These are phyloP conservation scores for Phalloptychus januarius DNA, from an alignment of 2,797 vertebrate species.

Conservation along the genomic window DNA sequence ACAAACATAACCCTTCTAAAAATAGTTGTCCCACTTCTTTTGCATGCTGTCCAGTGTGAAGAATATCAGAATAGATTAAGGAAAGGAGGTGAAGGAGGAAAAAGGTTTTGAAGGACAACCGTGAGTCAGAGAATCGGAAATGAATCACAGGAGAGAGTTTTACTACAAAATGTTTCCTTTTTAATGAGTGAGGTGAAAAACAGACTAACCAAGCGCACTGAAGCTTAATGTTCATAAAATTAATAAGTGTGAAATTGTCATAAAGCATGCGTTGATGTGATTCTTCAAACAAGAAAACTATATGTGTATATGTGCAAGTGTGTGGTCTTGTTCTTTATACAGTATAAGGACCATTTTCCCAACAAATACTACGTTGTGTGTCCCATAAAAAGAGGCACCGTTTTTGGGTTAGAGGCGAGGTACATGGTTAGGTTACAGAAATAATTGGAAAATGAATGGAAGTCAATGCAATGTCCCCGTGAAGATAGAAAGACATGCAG, in stretches of 20 bases:
- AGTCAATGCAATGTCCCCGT: too few relatives aligned
- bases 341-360: too few relatives aligned
- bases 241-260: background rate
- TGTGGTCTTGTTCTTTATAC: background rate
- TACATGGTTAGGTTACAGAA: too few relatives aligned
- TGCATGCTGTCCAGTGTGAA: conserved; percentile 20
- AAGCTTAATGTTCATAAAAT: background rate
- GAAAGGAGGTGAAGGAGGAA: conserved; percentile 3
- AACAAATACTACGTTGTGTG: background rate
- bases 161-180: conserved; percentile 10
- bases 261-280: conserved; percentile 3
- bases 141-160: conserved; percentile 15
- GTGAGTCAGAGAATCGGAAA: conserved; percentile 6
- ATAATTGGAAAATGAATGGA: too few relatives aligned
- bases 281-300: conserved; percentile 1
- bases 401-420: too few relatives aligned
- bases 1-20: conserved; percentile 34
- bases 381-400: too few relatives aligned
- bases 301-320: background rate
- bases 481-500: too few relatives aligned
- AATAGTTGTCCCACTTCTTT: conserved; percentile 13
- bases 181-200: conserved; percentile 6
- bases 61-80: conserved; percentile 10
- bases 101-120: conserved; percentile 22
- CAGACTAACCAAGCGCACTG: background rate